Base-by-base conservation (phyloP, 92 coral and sea anemone species). In the Actinostola sp. region DNA sequence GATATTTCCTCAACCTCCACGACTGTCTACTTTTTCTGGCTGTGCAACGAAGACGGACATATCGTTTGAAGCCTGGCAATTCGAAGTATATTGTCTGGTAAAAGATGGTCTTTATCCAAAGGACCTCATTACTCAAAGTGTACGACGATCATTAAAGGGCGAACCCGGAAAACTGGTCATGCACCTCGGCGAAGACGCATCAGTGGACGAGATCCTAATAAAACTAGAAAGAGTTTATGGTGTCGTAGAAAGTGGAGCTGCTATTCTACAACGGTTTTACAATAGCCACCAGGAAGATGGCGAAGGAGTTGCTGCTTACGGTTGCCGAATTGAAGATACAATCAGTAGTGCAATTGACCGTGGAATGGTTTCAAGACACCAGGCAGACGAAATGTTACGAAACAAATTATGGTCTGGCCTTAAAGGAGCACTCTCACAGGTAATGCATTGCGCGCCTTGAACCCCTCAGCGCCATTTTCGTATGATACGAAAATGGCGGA, bases 321-420 rank as follows among this genome's bases (percentile, higher is more conserved):
- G n/a, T n/a, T n/a, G n/a, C n/a, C n/a, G n/a, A n/a, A n/a, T n/a
- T n/a, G n/a, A n/a, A n/a, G n/a, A n/a, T n/a, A n/a, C n/a, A n/a
- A n/a, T n/a, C n/a, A n/a, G n/a, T n/a, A n/a, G n/a, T 24, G 71
- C 71, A 16, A 65, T 65, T 65, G 71, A 42, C 39, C 71, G 56
- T 41, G 54, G 54, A 24, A 53, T 45, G 33, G 45, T 65, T 12
- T 44, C 56, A 41, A 65, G 55, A 27, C 34, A 53, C 8, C 71
- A 65, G 30, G 71, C 56, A 14, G 56, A 46, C 24, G 55, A 42
- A 65, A 65, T 65, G 71, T 44, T 65, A 28, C 8, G 53, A 5
- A 65, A 45, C 21, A 65, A 65, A 46, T 32, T 65, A 13, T 65
- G 56, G 56, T 36, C 71, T 0, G 71, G 71, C 0, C n/a, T n/a